Conservation (phyloP, 2,113 vertebrate genomes). For the Circaetus gallicus region DNA sequence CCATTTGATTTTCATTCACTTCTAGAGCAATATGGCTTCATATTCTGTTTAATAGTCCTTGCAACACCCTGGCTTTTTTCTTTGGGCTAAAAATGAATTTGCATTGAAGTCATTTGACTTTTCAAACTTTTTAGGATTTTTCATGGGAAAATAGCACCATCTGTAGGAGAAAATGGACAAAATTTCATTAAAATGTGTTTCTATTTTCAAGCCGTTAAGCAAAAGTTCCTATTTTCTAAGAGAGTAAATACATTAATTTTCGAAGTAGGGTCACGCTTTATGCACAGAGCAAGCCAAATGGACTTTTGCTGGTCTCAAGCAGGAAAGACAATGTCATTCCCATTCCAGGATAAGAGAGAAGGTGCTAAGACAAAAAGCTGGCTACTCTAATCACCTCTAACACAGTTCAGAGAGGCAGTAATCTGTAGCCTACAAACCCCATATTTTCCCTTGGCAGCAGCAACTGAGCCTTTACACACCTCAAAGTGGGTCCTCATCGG, state of each 20-base stretch:
- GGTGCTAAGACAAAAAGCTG: background rate
- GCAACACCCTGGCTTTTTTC: background rate
- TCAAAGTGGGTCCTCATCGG: background rate
- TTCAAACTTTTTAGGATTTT: conserved; percentile 38
- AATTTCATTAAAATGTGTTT: background rate
- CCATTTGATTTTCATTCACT: background rate
- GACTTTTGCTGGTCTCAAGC: background rate
- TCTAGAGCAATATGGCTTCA: background rate
- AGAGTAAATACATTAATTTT: background rate
- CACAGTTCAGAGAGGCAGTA: background rate
- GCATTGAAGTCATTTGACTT: background rate
- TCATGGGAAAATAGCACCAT: conserved; percentile 62
- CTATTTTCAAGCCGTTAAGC: background rate
- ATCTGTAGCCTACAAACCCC: background rate
- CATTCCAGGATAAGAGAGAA: background rate
- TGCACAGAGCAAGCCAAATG: background rate
- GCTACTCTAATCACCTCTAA: background rate
- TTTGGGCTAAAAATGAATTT: background rate
- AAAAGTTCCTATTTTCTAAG: background rate
- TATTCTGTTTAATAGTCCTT: background rate
- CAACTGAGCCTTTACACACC: background rate
- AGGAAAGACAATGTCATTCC: background rate
- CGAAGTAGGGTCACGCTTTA: background rate
- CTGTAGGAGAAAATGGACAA: conserved; percentile 42
- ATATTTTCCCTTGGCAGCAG: background rate